Percentiles rank a stretch among this genome's conserved stretches.
phyloP scores from a whole-genome alignment of 2,888 invertebrate species.

The Saturnia pavonia region DNA sequence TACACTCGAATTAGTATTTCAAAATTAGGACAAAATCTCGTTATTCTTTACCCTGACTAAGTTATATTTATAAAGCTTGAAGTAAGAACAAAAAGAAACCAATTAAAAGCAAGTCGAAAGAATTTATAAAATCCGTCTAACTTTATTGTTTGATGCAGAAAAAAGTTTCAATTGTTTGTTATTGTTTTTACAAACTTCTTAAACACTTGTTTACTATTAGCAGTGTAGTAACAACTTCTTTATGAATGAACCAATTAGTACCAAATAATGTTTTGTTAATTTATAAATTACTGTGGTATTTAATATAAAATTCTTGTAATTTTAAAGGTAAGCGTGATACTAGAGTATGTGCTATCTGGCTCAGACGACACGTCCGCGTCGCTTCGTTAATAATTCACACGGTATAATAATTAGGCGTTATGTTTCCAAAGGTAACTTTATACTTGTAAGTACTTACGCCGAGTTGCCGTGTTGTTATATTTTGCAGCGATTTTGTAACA shows the following conservation, averaged over 20 bases:
- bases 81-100: background rate
- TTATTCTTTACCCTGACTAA: background rate
- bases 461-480: background rate
- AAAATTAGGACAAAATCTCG: background rate
- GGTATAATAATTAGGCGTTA: background rate
- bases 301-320: background rate
- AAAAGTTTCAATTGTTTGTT: background rate
- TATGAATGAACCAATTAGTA: background rate
- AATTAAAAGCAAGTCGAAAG: background rate
- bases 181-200: background rate
- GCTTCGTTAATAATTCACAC: background rate
- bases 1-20: background rate
- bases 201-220: background rate
- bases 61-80: background rate
- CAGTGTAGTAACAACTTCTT: background rate
- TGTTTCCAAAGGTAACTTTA: background rate
- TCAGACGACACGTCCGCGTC: background rate
- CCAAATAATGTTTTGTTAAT: background rate
- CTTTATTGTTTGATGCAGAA: background rate
- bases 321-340: background rate
- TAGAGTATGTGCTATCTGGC: background rate
- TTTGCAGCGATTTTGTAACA: background rate
- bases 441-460: background rate
- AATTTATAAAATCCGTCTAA: background rate
- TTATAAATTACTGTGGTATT: background rate